Evolutionary conservation across 2,888 invertebrate genomes (phyloP), one percentile per base, ranked within the genome.

Genomic region (Drosophila peninsularis): DNA sequence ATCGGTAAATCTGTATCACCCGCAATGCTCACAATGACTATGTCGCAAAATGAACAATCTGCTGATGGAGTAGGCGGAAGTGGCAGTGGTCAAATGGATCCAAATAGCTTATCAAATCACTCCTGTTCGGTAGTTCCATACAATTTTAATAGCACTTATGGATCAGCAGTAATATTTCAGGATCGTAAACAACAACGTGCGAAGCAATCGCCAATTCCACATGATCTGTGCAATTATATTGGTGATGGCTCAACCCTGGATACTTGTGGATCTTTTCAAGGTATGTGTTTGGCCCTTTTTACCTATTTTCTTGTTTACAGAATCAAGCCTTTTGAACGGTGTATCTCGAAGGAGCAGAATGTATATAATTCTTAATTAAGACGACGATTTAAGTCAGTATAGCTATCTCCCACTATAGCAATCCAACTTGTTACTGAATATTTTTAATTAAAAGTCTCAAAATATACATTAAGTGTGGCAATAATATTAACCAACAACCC

Each of bases 221-320:
- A 55, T 14, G 63, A 55, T 10, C 39, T 60, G 2, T 21, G 45
- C 7, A 70, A 61, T 45, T 67, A 60, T 27, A 37, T 61, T 47
- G 64, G 17, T 41, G 67, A 78, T 45, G 19, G 47, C 11, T 17
- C 17, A 19, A 17, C 13, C 4, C 7, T 66, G 13, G 75, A 82
- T 65, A 52, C 57, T 21, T 73, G 68, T 53, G 72, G 62, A 47
- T 56, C 79, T 7, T 57, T 54, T 58, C 71, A 76, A 76, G 80
- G 84, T 87, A 62, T 45, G 49, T 1, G 27, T 7, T 7, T 7
- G 27, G 27, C 6, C 7, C 7, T 30, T 7, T 30, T 30, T 30
- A 30, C 27, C 1, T 30, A 30, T 30, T 30, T 30, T 30, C 27
- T 5, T 3, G 24, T 3, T 24, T 24, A 3, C 24, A 24, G 24